These are phyloP conservation scores for Dipus sagitta DNA, from an alignment of 2,797 vertebrate species.

Conservation along the genomic window DNA sequence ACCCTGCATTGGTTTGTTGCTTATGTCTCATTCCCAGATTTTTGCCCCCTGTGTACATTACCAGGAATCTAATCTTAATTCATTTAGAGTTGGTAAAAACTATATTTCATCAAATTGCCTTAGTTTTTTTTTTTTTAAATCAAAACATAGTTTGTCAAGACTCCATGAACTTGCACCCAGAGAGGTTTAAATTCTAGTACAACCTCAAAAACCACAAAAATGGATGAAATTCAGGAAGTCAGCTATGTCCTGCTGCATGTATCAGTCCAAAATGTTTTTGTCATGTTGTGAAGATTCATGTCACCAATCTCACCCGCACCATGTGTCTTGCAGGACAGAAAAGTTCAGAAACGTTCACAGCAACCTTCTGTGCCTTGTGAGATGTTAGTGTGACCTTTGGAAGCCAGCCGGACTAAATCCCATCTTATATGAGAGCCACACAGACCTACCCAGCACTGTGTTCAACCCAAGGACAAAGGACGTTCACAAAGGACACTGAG, in stretches of 20 bases:
- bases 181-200: slow-evolving; percentile 70
- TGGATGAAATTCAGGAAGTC: slow-evolving; percentile 71
- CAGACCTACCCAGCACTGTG: slow-evolving; percentile 57
- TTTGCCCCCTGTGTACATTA: slow-evolving; percentile 61
- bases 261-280: slow-evolving; percentile 8
- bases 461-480: slow-evolving; percentile 58
- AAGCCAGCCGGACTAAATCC: slow-evolving; percentile 66
- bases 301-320: background rate
- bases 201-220: slow-evolving; percentile 82
- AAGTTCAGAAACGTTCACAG: slow-evolving; percentile 10
- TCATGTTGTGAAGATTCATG: slow-evolving; percentile 36
- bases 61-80: slow-evolving; percentile 64
- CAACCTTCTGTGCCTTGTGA: slow-evolving; percentile 24
- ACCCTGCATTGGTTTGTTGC: background rate
- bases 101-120: slow-evolving; percentile 70
- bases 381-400: slow-evolving; percentile 67
- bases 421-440: slow-evolving; percentile 59
- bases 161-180: slow-evolving; percentile 74
- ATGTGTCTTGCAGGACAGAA: background rate
- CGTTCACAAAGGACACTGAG: slow-evolving; percentile 38
- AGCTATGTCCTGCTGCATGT: background rate
- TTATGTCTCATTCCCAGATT: slow-evolving; percentile 20
- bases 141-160: slow-evolving; percentile 73
- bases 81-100: slow-evolving; percentile 65
- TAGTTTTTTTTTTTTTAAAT: slow-evolving; percentile 35